These are phyloP conservation scores for Venustaconcha ellipsiformis DNA, from an alignment of 1,140 invertebrate genomes.

Conservation along the genomic window DNA sequence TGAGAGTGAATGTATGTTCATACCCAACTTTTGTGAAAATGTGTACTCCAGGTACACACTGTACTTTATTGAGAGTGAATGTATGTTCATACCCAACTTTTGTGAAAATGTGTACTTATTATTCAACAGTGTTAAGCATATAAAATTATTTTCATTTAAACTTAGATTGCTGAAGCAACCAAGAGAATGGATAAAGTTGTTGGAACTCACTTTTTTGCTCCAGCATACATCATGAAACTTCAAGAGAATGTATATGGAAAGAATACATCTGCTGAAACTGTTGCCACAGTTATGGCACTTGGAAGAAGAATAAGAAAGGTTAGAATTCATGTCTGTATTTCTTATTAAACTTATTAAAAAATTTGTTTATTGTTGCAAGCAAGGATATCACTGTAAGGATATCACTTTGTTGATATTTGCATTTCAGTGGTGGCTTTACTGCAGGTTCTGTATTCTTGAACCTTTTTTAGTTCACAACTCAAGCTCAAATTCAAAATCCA, in stretches of 20 bases:
- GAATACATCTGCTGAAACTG: slow-evolving; percentile 60
- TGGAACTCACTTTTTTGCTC: slow-evolving; percentile 68
- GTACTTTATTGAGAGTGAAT: no score
- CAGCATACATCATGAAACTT: slow-evolving; percentile 64
- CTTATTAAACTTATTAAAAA: not conserved
- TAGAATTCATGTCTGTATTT: not conserved
- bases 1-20: no score
- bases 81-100: not conserved
- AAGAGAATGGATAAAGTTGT: slow-evolving; percentile 56
- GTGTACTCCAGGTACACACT: no score
- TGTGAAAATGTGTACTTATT: not conserved
- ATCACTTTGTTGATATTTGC: no score
- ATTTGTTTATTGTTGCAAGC: not conserved
- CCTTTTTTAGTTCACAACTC: no score
- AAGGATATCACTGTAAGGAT: no score
- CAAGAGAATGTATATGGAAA: slow-evolving; percentile 65
- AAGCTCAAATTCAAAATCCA: no score
- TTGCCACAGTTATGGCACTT: slow-evolving; percentile 66
- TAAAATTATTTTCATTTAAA: slow-evolving; percentile 5
- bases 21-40: no score
- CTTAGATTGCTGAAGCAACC: slow-evolving; percentile 63
- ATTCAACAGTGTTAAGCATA: not conserved
- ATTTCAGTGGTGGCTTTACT: no score
- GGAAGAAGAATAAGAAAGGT: slow-evolving; percentile 65
- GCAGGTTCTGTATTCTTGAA: no score